A percentile compares a stretch with the other conserved stretches of the same genome.
Evolutionary conservation across 2,888 invertebrate species (phyloP).

Genomic region (Meiosimyza decipiens): DNA sequence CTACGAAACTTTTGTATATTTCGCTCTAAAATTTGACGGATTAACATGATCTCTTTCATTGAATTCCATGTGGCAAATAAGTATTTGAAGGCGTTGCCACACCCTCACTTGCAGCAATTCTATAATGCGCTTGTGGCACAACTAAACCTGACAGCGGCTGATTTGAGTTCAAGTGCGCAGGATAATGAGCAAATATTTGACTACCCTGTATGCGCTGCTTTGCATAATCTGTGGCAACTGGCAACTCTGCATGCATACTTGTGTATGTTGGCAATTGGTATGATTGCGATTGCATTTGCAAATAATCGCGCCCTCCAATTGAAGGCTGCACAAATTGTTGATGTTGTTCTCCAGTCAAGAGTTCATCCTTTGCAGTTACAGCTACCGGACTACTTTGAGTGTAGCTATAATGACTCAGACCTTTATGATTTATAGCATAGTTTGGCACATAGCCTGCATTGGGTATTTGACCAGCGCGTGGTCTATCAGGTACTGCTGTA

Average conservation of each 20-base stretch:
- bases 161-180: background rate
- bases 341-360: background rate
- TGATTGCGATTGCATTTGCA: conserved; percentile 35
- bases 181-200: background rate
- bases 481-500: background rate
- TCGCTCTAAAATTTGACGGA: no score
- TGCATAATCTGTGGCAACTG: background rate
- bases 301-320: conserved; percentile 9
- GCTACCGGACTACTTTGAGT: conserved; percentile 59
- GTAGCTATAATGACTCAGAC: conserved; percentile 60
- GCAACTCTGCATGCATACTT: conserved; percentile 3
- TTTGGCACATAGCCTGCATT: conserved; percentile 43
- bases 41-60: no score
- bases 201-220: background rate
- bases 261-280: conserved; percentile 29
- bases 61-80: conserved; percentile 3
- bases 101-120: no score
- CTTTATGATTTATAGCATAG: conserved; percentile 63
- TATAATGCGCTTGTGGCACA: background rate
- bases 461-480: background rate
- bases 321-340: background rate
- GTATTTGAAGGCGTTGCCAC: background rate
- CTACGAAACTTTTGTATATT: no score
- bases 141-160: background rate
- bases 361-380: conserved; percentile 36